phyloP scores from a whole-genome alignment of 2,113 vertebrate genomes.

The Gopherus flavomarginatus region DNA sequence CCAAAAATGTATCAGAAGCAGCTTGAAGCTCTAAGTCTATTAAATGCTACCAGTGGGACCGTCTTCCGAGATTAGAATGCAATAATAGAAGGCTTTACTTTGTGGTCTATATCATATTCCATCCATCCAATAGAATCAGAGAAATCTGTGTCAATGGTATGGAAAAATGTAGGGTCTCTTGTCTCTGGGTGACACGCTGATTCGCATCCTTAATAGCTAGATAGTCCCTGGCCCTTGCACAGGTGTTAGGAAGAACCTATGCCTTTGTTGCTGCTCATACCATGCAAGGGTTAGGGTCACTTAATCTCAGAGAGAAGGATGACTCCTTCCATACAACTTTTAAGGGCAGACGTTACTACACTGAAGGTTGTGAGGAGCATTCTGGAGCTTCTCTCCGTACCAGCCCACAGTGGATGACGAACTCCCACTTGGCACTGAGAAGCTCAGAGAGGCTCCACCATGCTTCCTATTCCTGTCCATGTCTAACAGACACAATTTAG shows the following conservation, averaged over 20 bases:
- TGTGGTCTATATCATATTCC: too few species aligned
- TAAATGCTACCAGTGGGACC: too few species aligned
- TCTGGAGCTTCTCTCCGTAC: background rate
- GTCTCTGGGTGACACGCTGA: background rate
- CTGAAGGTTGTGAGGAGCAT: background rate
- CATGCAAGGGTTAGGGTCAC: background rate
- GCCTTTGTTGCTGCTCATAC: background rate
- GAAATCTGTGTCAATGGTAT: too few species aligned
- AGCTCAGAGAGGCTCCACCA: too few species aligned
- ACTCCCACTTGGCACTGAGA: too few species aligned
- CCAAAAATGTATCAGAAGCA: too few species aligned
- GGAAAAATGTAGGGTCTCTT: too few species aligned
- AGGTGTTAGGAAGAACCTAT: background rate
- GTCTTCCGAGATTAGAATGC: too few species aligned
- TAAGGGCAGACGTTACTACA: background rate
- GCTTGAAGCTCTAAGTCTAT: too few species aligned
- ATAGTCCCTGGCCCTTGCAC: background rate
- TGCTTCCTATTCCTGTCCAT: background rate
- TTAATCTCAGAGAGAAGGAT: background rate
- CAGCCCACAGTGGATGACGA: background rate
- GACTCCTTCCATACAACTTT: background rate
- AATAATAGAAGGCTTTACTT: too few species aligned
- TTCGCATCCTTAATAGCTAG: background rate
- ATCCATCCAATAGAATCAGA: too few species aligned
- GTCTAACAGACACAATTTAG: background rate